Base-by-base conservation (phyloP, 2,797 vertebrate genomes). In the Epinephelus coioides region DNA sequence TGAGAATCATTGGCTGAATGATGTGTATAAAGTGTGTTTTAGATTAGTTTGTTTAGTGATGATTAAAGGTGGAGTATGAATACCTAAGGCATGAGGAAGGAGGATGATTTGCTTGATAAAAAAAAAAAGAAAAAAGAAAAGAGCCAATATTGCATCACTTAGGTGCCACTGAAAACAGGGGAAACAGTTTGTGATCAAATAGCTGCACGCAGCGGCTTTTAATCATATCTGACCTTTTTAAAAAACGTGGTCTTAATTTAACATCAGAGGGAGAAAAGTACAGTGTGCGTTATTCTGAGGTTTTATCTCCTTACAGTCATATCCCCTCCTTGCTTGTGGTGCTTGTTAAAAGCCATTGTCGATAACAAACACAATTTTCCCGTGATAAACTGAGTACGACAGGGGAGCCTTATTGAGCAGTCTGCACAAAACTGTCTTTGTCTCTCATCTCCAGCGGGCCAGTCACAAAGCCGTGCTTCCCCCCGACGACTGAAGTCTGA, bases 311-410 rank as follows among this genome's bases (percentile, higher is more conserved):
- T 88, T 74, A 79, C 82, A 80, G 85, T 91, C 87, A 81, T 88
- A 84, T 88, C 69, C 85, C 70, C 65, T 90, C 55, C 40, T 81
- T 86, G 81, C 88, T 84, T 49, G 70, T 30, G 73, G 78, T 74
- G 90, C 90, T 88, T 84, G 78, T 91, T 93, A 87, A 83, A 84
- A 91, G 86, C 69, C 85, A 85, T 84, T 78, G 88, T 88, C 85
- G 76, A 91, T 93, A 90, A 94, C 85, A 93, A 94, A 94, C 86
- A 89, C 84, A 91, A 78, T 87, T 88, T 90, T 73, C 71, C 78
- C 63, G 74, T 69, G 86, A 89, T 87, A 72, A 91, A 93, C 51
- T 69, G 74, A 85, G 23, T 84, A 70, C 68, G 90, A 93, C 90
- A 88, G 87, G 73, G 63, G 72, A 82, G 86, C 63, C 85, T 79